These are phyloP conservation scores for Aphelocoma coerulescens DNA, from an alignment of 2,113 vertebrate species.

Conservation along the genomic window DNA sequence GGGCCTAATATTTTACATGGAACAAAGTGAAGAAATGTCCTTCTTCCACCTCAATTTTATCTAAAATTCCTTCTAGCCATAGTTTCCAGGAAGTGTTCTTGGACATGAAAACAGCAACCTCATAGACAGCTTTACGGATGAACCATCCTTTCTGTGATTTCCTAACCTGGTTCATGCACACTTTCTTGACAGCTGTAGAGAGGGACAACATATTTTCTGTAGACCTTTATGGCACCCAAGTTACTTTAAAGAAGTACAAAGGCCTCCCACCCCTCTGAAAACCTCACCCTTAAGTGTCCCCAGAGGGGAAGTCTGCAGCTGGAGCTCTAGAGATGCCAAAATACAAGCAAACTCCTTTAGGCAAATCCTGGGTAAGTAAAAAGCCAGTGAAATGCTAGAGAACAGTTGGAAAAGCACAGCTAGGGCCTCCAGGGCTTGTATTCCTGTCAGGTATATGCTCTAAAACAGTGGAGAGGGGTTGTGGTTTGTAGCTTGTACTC, in stretches of 20 bases:
- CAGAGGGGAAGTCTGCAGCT: background rate
- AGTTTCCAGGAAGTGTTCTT: background rate
- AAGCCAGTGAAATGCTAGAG: background rate
- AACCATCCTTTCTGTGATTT: background rate
- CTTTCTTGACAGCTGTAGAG: background rate
- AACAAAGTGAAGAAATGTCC: background rate
- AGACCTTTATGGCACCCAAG: background rate
- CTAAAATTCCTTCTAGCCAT: background rate
- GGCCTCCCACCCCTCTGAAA: background rate
- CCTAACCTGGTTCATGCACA: background rate
- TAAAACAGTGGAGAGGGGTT: background rate
- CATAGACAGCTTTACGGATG: background rate
- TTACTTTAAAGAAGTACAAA: background rate
- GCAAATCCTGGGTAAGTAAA: background rate
- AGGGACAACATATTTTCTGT: background rate
- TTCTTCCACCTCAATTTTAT: background rate
- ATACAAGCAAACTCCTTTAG: background rate
- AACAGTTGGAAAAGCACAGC: background rate
- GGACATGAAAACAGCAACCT: background rate
- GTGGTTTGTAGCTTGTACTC: slow-evolving; percentile 41
- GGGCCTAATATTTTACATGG: background rate
- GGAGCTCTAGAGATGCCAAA: background rate
- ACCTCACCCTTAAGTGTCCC: background rate
- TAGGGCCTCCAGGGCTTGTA: background rate
- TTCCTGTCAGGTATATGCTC: background rate